These are phyloP conservation scores for Melanargia galathea DNA, from an alignment of 2,888 invertebrate genomes.

Conservation along the genomic window DNA sequence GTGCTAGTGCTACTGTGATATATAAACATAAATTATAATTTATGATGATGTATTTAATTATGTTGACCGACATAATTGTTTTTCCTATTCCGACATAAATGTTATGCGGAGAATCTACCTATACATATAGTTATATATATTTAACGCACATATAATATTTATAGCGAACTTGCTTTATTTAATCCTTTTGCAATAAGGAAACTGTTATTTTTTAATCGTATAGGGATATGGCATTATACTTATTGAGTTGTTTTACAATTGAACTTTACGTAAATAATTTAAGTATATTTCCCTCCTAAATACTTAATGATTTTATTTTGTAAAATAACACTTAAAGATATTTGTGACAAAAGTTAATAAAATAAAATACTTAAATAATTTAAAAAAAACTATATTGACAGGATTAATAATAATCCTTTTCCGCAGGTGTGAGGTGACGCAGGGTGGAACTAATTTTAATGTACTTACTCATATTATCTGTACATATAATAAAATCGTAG, in stretches of 20 bases:
- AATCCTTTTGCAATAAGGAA: constrained; percentile 40
- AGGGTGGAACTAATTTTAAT: no score
- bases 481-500: no score
- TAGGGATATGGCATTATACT: constrained; percentile 7
- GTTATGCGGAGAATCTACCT: constrained; percentile 20
- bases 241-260: constrained; percentile 29
- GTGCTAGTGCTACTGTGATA: no score
- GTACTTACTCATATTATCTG: no score
- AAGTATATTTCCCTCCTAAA: constrained; percentile 21
- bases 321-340: not conserved
- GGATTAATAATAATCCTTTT: not conserved
- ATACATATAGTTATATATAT: no score
- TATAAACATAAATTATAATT: no score
- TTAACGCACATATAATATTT: constrained; percentile 21
- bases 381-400: not conserved
- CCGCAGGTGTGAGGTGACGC: no score
- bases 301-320: constrained; percentile 3
- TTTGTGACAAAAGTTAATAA: constrained; percentile 1
- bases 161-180: constrained; percentile 20
- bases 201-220: constrained; percentile 23
- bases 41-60: not conserved
- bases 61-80: constrained; percentile 21
- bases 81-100: constrained; percentile 20
- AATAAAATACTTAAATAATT: no score
- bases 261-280: constrained; percentile 23